Conservation (phyloP, 1,140 invertebrate species). For the Tetranychus cinnabarinus region DNA sequence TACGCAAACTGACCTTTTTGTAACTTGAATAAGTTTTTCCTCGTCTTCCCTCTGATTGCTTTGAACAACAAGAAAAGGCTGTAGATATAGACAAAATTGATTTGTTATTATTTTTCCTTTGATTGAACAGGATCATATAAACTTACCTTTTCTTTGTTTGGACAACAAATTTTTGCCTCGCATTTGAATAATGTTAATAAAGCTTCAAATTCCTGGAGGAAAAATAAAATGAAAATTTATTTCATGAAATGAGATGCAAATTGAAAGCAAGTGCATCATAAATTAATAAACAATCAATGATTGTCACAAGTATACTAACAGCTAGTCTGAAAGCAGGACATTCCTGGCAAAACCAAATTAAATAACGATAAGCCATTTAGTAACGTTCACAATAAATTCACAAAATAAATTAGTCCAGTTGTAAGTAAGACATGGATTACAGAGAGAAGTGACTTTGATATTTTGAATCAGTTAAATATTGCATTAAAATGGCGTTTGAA, state of each 20-base stretch:
- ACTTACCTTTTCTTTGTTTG: background rate
- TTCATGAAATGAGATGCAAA: background rate
- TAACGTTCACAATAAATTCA: too few relatives aligned
- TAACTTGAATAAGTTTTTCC: background rate
- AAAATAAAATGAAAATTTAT: too few relatives aligned
- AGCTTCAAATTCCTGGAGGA: background rate
- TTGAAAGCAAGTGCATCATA: background rate
- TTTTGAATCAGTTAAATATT: too few relatives aligned
- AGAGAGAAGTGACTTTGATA: too few relatives aligned
- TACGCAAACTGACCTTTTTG: background rate
- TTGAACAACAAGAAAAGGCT: background rate
- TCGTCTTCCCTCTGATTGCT: background rate
- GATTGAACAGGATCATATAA: background rate
- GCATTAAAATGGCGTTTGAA: too few relatives aligned
- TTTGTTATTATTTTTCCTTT: background rate
- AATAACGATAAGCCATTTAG: background rate
- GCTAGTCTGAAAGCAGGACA: background rate
- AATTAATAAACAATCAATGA: background rate
- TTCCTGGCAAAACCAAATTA: background rate
- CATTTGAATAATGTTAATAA: background rate
- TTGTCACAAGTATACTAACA: background rate
- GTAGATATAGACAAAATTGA: background rate
- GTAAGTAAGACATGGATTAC: too few relatives aligned
- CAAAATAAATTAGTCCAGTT: too few relatives aligned
- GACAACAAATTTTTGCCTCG: background rate